Evolutionary conservation across 2,888 invertebrate genomes (phyloP).

Genomic region (Julus scandinavius): DNA sequence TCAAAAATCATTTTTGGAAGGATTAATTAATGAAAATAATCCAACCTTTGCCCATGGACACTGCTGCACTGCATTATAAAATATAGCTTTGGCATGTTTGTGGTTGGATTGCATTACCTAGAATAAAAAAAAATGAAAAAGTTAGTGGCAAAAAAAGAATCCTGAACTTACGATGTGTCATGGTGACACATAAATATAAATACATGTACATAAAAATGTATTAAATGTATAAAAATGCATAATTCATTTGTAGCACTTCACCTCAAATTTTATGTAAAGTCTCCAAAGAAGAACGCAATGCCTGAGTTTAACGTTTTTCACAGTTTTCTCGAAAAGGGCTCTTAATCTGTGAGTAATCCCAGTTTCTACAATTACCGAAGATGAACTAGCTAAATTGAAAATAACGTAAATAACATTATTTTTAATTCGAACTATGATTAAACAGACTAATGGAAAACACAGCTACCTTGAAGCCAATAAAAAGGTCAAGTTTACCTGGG

Average conservation of each 20-base stretch:
- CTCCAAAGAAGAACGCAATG: constrained; percentile 66
- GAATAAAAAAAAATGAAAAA: constrained; percentile 50
- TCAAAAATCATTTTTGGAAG: background rate
- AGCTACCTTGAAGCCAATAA: no score
- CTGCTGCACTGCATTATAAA: constrained; percentile 66
- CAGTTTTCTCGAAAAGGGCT: constrained; percentile 63
- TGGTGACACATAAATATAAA: background rate
- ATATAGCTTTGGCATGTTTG: constrained; percentile 64
- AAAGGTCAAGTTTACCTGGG: background rate
- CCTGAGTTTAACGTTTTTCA: constrained; percentile 59
- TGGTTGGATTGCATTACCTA: constrained; percentile 62
- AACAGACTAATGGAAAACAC: no score
- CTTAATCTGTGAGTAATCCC: constrained; percentile 63
- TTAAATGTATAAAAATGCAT: no score
- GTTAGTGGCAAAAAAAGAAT: no score
- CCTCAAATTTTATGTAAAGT: constrained; percentile 65
- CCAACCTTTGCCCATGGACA: constrained; percentile 67
- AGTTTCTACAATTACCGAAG: constrained; percentile 56
- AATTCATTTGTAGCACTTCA: constrained; percentile 59
- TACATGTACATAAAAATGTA: no score
- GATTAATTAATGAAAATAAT: constrained; percentile 15
- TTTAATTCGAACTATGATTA: no score
- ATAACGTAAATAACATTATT: no score
- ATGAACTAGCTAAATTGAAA: constrained; percentile 23
- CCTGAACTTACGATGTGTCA: background rate